Evolutionary conservation across 1,140 invertebrate species (phyloP), one percentile per base, ranked within the genome.

Genomic region (Drosophila ananassae): DNA sequence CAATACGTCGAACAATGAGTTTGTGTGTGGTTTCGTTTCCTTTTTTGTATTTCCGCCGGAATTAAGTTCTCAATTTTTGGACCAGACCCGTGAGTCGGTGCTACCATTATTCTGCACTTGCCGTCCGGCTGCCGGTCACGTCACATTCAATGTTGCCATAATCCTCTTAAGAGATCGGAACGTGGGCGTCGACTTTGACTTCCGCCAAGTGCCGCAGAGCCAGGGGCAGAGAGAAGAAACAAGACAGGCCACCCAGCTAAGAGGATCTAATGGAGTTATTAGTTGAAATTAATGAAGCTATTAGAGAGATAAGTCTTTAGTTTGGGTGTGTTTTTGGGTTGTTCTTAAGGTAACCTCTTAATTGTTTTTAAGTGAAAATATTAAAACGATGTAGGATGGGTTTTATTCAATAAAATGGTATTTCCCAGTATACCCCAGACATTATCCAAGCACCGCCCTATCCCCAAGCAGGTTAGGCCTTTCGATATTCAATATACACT

Each of bases 101-200:
- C 44, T 46, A 59, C 24, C 34, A 54, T 52, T 78, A 82, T 74
- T 83, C 62, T 68, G 66, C 76, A 79, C 77, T 84, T 84, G 80
- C 77, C 73, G 72, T 63, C 75, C 72, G 52, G 56, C 55, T 64
- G 28, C 51, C 54, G 61, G 57, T 77, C 79, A 81, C 79, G 79
- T 82, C 83, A 89, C 82, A 67, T 85, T 80, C 51, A 59, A 71
- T 37, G 75, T 66, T 64, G 47, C 61, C 63, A 52, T 87, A 89
- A 89, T 87, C 82, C 83, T 79, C 82, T 87, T 89, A 89, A 59
- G 24, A 58, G 66, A 56, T 47, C 46, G 59, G 34, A 55, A 37
- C 47, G 75, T 83, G 84, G 83, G 83, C 83, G 83, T 89, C 79
- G 55, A 83, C 83, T 73, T 71, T 73, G 76, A 71, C 87, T 54